Percentiles rank a stretch among this genome's conserved stretches.
Conservation (phyloP, 2,888 invertebrate species). For the Drosophila nr. fundita region DNA sequence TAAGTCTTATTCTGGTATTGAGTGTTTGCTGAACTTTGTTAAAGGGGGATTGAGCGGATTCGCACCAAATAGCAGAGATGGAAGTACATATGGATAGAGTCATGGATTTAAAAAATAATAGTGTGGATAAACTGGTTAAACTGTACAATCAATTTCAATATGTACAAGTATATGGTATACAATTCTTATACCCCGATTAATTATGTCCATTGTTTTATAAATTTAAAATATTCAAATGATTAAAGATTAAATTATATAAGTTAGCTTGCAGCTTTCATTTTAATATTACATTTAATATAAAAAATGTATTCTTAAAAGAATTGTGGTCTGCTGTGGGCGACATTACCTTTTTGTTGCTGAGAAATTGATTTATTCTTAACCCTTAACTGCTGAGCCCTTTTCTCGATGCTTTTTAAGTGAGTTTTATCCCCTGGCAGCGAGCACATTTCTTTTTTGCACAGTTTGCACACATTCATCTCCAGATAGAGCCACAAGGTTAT, state of each 20-base stretch:
- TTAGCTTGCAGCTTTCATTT: not conserved
- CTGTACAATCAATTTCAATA: not conserved
- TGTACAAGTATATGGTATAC: no score
- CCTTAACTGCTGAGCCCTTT: not conserved
- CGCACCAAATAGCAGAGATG: not conserved
- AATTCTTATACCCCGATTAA: not conserved
- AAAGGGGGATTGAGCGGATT: not conserved
- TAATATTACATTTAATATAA: not conserved
- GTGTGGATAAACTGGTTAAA: not conserved
- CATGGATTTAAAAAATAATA: not conserved
- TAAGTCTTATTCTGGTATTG: not conserved
- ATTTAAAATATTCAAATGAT: not conserved
- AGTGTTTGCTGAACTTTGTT: not conserved
- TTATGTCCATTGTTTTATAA: not conserved
- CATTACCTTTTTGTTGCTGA: not conserved
- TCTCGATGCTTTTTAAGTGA: not conserved
- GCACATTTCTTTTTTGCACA: not conserved
- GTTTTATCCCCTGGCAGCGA: slow-evolving; percentile 3
- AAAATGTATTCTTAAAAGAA: not conserved
- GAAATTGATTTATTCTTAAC: not conserved
- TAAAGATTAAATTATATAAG: not conserved
- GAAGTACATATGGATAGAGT: not conserved
- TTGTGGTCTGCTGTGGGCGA: not conserved
- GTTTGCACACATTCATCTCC: not conserved
- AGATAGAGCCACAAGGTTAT: slow-evolving; percentile 33